Base-by-base conservation (phyloP, 2,888 invertebrate species). In the Linyphia triangularis region DNA sequence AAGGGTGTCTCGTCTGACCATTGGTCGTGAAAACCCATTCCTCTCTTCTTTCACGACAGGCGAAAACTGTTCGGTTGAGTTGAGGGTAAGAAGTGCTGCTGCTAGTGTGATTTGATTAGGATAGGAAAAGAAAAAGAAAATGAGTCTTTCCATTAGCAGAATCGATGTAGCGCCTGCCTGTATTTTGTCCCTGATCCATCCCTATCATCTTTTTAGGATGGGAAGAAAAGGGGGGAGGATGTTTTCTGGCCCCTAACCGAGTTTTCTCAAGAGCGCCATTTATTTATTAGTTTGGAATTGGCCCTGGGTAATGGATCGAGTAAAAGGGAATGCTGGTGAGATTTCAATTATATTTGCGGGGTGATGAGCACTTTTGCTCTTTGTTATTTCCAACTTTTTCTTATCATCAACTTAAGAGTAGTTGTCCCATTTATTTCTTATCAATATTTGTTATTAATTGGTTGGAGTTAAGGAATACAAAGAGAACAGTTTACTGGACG, bases 91-190 rank as follows among this genome's bases (percentile, higher is more conserved):
- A 63, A 83, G 82, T 69, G 59, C 81, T 72, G 40, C 63, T 72
- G 26, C 51, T 51, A 5, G 51, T 16, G 67, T 83, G 83, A 73
- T 83, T 83, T 83, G 83, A 83, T 83, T 83, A 83, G 61, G 72
- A 40, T 13, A 37, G 51, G 69, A 16, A 69, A 22, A 57, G 22
- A 37, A 43, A 57, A 83, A 63, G 43, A 65, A 67, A 61, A 61
- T n/a, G 5, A 7, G 69, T 24, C 26, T 65, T 83, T 83, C 83
- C 83, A 83, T 83, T 83, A 83, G 43, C 51, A 33, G 73, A 83
- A 83, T 83, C 83, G 73, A 72, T 73, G 73, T 73, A 24, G 70
- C 19, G 63, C 40, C 28, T 16, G n/a, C 57, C 33, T 24, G 69
- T 57, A 81, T 81, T 67, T 67, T 30, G 43, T 43, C 30, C 43